phyloP scores from a whole-genome alignment of 2,113 vertebrate genomes.

The Urocynchramus pylzowi region DNA sequence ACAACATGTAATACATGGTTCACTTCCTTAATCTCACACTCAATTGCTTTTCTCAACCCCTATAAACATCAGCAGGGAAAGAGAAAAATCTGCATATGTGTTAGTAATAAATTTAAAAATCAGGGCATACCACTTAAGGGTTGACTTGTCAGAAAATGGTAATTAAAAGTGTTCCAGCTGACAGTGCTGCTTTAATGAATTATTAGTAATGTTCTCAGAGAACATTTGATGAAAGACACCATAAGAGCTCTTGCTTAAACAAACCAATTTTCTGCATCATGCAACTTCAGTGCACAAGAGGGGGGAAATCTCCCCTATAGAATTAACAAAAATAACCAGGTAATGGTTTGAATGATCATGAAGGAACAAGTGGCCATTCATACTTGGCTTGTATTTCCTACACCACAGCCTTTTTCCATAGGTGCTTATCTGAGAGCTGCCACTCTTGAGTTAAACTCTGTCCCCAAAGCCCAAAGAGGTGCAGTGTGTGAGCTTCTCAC shows the following conservation, averaged over 20 bases:
- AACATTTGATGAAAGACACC: neutral
- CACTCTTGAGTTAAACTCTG: neutral
- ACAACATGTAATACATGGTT: neutral
- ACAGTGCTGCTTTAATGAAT: constrained; percentile 56
- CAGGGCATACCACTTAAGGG: constrained; percentile 20
- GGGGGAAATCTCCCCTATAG: neutral
- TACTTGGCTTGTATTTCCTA: neutral
- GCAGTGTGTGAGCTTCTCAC: neutral
- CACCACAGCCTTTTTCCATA: neutral
- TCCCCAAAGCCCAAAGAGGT: neutral
- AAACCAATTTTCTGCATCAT: constrained; percentile 40
- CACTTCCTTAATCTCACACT: neutral
- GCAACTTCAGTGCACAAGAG: neutral
- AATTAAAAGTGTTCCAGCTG: constrained; percentile 49
- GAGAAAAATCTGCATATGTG: neutral
- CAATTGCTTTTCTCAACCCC: neutral
- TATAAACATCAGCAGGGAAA: neutral
- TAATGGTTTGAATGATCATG: neutral
- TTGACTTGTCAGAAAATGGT: constrained; percentile 42
- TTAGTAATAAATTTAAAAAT: constrained; percentile 34
- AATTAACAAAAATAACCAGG: neutral
- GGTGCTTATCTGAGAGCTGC: neutral
- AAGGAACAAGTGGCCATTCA: neutral
- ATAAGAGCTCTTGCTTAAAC: constrained; percentile 17
- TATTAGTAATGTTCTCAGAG: constrained; percentile 22